Conservation (phyloP, 2,888 invertebrate genomes). For the Crossocerus cetratus region DNA sequence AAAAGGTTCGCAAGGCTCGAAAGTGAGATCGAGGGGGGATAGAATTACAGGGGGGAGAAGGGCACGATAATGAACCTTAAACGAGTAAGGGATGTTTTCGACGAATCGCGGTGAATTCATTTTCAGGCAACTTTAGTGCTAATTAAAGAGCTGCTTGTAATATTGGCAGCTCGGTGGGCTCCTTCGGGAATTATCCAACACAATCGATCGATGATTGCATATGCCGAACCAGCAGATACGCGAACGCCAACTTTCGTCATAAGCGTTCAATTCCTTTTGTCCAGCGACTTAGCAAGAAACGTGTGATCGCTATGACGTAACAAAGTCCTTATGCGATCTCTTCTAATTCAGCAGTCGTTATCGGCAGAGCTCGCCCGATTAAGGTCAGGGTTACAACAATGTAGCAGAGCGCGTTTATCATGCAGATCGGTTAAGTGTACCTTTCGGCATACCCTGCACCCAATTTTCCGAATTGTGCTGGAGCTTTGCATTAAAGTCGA, state of each 20-base stretch:
- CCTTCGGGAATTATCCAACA: conserved; percentile 33
- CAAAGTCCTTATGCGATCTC: no score
- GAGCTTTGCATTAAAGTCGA: conserved; percentile 29
- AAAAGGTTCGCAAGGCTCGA: no score
- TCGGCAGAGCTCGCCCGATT: conserved; percentile 33
- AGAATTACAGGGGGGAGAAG: not conserved
- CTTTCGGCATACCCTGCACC: no score
- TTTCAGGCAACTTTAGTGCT: conserved; percentile 42
- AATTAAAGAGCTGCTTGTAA: conserved; percentile 43
- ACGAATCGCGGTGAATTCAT: conserved; percentile 34
- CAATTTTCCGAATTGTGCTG: no score
- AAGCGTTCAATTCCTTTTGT: not conserved
- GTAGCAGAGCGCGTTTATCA: conserved; percentile 43
- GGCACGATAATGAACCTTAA: not conserved
- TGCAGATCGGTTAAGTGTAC: conserved; percentile 52
- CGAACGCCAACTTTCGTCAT: conserved; percentile 43
- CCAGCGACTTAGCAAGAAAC: no score
- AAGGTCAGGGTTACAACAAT: conserved; percentile 51
- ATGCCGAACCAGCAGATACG: conserved; percentile 35
- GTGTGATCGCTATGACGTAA: no score
- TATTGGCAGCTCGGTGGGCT: conserved; percentile 31
- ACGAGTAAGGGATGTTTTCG: conserved; percentile 30
- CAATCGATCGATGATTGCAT: conserved; percentile 33
- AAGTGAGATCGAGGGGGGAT: not conserved
- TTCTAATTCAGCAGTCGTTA: conserved; percentile 2